phyloP scores from a whole-genome alignment of 2,888 invertebrate genomes.

The Notocelia uddmanniana region DNA sequence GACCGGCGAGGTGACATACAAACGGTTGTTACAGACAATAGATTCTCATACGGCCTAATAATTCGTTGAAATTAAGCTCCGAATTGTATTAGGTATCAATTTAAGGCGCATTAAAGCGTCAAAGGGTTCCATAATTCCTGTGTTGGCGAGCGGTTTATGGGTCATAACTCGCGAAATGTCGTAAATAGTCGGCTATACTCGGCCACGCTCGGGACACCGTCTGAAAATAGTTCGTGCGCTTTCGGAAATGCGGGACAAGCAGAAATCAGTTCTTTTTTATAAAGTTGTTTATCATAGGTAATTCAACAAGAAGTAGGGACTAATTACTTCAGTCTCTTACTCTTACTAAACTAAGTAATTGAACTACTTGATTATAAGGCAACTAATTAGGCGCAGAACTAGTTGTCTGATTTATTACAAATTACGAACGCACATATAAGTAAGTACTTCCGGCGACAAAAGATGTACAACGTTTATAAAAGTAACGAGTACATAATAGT shows the following conservation, averaged over 20 bases:
- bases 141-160: constrained; percentile 70
- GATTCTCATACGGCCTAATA: constrained; percentile 34
- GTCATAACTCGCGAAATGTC: constrained; percentile 72
- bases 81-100: constrained; percentile 64
- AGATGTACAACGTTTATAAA: no score
- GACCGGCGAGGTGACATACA: constrained; percentile 32
- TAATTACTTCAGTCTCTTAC: no score
- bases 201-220: constrained; percentile 65
- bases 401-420: background rate
- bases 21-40: constrained; percentile 33
- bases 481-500: no score
- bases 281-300: background rate
- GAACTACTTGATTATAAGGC: no score
- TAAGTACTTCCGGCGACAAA: no score
- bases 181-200: constrained; percentile 66
- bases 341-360: no score
- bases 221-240: constrained; percentile 67
- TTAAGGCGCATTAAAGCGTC: constrained; percentile 66
- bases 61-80: constrained; percentile 38
- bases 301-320: background rate
- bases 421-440: background rate
- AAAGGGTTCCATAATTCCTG: constrained; percentile 63
- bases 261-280: background rate
- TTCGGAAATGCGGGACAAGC: constrained; percentile 57
- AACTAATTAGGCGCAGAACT: no score